Percentiles rank a stretch among this genome's conserved stretches.
phyloP scores from a whole-genome alignment of 2,888 invertebrate species.

The Automeris io region DNA sequence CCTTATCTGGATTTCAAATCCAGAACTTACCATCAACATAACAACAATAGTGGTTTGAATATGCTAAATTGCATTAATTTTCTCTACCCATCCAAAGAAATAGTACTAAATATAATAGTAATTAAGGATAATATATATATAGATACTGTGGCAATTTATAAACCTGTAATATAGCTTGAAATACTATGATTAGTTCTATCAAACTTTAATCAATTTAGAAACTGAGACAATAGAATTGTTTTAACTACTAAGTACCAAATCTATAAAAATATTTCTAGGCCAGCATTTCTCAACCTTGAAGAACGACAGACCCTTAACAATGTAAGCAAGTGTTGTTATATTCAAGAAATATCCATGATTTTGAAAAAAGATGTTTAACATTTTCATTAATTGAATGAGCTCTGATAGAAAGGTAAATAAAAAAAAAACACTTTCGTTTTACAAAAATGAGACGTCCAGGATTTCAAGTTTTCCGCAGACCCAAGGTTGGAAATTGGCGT shows the following conservation, averaged over 20 bases:
- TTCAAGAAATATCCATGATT: not conserved
- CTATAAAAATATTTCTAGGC: too few relatives aligned
- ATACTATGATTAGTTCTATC: too few relatives aligned
- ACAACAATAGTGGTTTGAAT: slow-evolving; percentile 18
- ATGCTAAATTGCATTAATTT: slow-evolving; percentile 1
- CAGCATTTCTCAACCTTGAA: too few relatives aligned
- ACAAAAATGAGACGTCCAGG: too few relatives aligned
- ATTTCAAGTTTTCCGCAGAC: too few relatives aligned
- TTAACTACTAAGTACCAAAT: too few relatives aligned
- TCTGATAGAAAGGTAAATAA: slow-evolving; percentile 1
- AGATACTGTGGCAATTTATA: slow-evolving; percentile 15
- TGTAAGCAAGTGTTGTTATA: too few relatives aligned
- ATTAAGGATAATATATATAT: slow-evolving; percentile 17
- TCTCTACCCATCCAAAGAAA: slow-evolving; percentile 39
- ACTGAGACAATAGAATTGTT: too few relatives aligned
- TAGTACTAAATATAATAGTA: slow-evolving; percentile 19
- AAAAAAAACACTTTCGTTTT: not conserved
- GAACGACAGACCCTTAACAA: too few relatives aligned
- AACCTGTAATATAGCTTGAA: too few relatives aligned
- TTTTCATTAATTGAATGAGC: slow-evolving; percentile 1
- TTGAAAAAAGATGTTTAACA: not conserved
- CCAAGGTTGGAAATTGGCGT: too few relatives aligned
- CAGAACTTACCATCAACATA: slow-evolving; percentile 61
- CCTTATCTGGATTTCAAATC: slow-evolving; percentile 32
- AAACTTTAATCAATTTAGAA: too few relatives aligned